phyloP scores from a whole-genome alignment of 2,888 invertebrate species.

The Eilema depressum region DNA sequence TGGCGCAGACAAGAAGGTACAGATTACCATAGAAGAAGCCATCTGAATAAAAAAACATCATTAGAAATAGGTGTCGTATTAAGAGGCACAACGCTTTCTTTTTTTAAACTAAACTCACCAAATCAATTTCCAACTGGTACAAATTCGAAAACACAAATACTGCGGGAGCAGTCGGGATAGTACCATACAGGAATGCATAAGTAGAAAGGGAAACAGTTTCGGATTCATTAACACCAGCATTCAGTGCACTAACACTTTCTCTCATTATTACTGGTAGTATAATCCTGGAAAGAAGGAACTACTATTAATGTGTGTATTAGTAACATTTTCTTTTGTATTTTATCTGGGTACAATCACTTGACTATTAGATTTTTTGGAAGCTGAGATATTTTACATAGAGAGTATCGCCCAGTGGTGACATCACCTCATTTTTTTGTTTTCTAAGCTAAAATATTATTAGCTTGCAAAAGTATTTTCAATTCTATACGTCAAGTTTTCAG shows the following conservation, averaged over 20 bases:
- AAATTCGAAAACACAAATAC: slow-evolving; percentile 97
- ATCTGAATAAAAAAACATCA: slow-evolving; percentile 87
- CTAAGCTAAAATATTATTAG: too few relatives aligned
- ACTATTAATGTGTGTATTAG: not conserved
- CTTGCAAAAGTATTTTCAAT: too few relatives aligned
- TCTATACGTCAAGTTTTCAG: too few relatives aligned
- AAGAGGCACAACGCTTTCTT: too few relatives aligned
- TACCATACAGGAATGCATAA: slow-evolving; percentile 98
- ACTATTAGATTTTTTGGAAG: too few relatives aligned
- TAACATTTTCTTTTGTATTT: too few relatives aligned
- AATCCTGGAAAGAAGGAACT: slow-evolving; percentile 83
- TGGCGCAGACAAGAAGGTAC: slow-evolving; percentile 97
- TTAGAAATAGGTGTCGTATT: not conserved
- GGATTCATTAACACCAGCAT: slow-evolving; percentile 89
- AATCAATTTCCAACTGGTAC: slow-evolving; percentile 94
- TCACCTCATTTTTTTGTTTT: too few relatives aligned
- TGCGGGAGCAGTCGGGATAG: slow-evolving; percentile 98
- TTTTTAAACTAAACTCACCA: slow-evolving; percentile 86
- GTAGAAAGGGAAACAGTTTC: slow-evolving; percentile 95
- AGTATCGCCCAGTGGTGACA: too few relatives aligned
- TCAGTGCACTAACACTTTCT: slow-evolving; percentile 93
- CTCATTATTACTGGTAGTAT: slow-evolving; percentile 94
- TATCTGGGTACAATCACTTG: too few relatives aligned
- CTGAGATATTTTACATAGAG: too few relatives aligned
- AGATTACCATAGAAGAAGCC: slow-evolving; percentile 97